phyloP scores from a whole-genome alignment of 2,797 vertebrate genomes.

The Coracias cyanogaster region DNA sequence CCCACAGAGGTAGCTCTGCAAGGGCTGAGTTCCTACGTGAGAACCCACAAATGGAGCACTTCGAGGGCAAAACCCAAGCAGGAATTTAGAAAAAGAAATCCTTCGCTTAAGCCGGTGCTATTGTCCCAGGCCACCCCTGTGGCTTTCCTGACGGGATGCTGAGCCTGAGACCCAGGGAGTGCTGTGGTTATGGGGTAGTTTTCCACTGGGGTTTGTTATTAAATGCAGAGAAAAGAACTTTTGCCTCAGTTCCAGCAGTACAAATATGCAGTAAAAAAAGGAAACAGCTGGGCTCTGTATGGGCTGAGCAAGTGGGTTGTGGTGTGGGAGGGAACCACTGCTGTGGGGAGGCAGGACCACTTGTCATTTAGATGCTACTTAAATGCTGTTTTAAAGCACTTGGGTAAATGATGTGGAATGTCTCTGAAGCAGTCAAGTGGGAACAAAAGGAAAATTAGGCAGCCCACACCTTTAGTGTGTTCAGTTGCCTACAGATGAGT shows the following conservation, averaged over 20 bases:
- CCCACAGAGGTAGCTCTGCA: neutral
- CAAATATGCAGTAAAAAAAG: neutral
- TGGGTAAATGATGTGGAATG: neutral
- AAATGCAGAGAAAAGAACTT: neutral
- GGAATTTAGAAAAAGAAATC: neutral
- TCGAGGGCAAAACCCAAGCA: neutral
- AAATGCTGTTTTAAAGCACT: neutral
- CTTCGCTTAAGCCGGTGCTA: neutral
- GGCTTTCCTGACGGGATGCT: neutral
- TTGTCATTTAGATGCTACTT: neutral
- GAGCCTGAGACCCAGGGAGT: neutral
- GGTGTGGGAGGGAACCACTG: neutral
- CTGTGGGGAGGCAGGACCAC: rapidly evolving
- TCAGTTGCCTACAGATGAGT: neutral
- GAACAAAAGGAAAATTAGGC: neutral
- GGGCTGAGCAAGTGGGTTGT: neutral
- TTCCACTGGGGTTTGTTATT: neutral
- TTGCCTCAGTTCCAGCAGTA: neutral
- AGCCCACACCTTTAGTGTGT: neutral
- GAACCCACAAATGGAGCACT: neutral
- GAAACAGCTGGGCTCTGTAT: neutral
- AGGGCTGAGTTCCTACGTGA: neutral
- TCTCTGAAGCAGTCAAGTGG: neutral
- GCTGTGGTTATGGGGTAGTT: neutral
- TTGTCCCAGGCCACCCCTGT: neutral